Evolutionary conservation across 53 echinoderm and acorn worm species (phyloP), one percentile per base, ranked within the genome.

Genomic region (Crossaster papposus): DNA sequence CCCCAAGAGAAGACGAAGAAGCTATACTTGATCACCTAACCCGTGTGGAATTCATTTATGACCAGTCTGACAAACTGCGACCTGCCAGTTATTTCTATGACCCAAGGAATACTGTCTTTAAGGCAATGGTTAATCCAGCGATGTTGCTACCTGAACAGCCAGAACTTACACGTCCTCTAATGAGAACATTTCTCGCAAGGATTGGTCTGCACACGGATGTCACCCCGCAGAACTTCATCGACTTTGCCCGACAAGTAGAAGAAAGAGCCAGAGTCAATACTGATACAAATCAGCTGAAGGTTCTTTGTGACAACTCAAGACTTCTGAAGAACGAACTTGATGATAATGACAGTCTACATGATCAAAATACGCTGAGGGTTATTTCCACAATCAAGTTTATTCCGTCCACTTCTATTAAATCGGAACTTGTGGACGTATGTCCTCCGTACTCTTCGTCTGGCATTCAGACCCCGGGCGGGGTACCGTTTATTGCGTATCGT

Each of bases 351-450:
- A 24, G 32, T 28, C 88, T 91, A 18, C 72, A 62, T 7, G 26
- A 91, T 31, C 24, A 9, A n/a, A 0, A 0, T 12, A 79, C 87
- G 18, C 63, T 91, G 6, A 6, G 1, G 11, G 14, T 2, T 2
- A 29, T 91, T 38, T 15, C 88, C 23, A n/a, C 65, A 15, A 73
- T 91, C 24, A 81, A 91, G 33, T 91, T 91, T 31, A 87, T 91
- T 55, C 91, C 91, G 10, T 65, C 91, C 10, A 36, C 38, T 38
- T 36, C 28, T 2, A 44, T 91, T 37, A 13, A 74, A 22, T 2
- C 36, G 24, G 80, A 88, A 65, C 74, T 91, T 9, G n/a, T 54
- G 29, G 81, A 78, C 1, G 81, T 90, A 14, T 51, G 70, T 37
- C 79, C 80, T 24, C 80, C 80, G 4, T 80, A 35, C 37, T 30